These are phyloP conservation scores for Elymnias hypermnestra DNA, from an alignment of 1,140 invertebrate genomes.

Conservation along the genomic window DNA sequence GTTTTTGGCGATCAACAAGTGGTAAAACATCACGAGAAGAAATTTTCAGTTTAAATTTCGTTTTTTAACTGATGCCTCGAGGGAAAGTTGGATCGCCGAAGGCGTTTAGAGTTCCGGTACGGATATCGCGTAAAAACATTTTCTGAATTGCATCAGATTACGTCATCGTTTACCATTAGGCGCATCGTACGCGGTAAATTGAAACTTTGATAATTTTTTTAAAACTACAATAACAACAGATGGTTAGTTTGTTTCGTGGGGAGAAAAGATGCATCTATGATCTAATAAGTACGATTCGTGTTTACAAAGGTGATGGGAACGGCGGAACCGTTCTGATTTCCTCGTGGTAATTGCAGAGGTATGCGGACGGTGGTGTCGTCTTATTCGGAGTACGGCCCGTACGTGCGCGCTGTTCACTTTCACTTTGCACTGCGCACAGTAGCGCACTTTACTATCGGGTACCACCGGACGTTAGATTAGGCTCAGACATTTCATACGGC, in stretches of 20 bases:
- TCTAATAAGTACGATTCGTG: constrained; percentile 19
- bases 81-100: no score
- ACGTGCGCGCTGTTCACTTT: constrained; percentile 69
- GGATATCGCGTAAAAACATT: no score
- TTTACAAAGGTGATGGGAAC: constrained; percentile 34
- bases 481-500: constrained; percentile 7
- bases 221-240: no score
- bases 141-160: no score
- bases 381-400: constrained; percentile 63
- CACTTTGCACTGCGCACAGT: constrained; percentile 54
- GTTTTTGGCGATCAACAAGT: no score
- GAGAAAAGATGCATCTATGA: background rate
- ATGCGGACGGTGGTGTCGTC: constrained; percentile 70
- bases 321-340: constrained; percentile 61
- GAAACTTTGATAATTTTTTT: no score
- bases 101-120: no score
- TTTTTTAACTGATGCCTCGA: no score
- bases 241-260: background rate
- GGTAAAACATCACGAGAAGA: no score
- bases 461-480: constrained; percentile 31
- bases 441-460: constrained; percentile 39
- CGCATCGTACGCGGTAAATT: no score
- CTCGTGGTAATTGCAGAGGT: constrained; percentile 69
- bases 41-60: no score
- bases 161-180: no score